These are phyloP conservation scores for Palythoa grandiflora DNA, from an alignment of 92 coral and sea anemone genomes.

Conservation along the genomic window DNA sequence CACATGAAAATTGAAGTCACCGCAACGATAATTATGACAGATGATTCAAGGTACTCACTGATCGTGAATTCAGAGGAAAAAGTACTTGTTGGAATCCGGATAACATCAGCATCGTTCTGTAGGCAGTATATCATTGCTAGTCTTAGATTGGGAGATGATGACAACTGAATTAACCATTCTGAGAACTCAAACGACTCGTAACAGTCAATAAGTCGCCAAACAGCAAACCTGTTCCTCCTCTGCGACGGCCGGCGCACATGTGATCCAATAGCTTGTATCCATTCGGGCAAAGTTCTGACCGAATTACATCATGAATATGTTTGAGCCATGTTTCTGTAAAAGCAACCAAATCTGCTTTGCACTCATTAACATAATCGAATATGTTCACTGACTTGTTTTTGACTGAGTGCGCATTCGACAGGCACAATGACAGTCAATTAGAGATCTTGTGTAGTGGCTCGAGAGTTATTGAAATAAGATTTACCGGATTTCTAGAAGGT, in stretches of 20 bases:
- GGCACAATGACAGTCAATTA: slow-evolving; percentile 56
- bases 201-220: slow-evolving; percentile 54
- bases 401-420: slow-evolving; percentile 59
- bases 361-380: slow-evolving; percentile 54
- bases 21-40: no score
- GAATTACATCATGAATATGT: slow-evolving; percentile 49
- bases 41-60: background rate
- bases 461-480: slow-evolving; percentile 28
- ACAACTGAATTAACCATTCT: slow-evolving; percentile 56
- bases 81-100: slow-evolving; percentile 19
- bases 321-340: slow-evolving; percentile 60
- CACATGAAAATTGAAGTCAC: no score
- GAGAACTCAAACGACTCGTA: slow-evolving; percentile 66
- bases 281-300: slow-evolving; percentile 62
- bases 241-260: slow-evolving; percentile 51
- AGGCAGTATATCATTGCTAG: slow-evolving; percentile 59
- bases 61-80: slow-evolving; percentile 21
- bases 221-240: slow-evolving; percentile 66
- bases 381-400: slow-evolving; percentile 57
- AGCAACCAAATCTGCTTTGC: slow-evolving; percentile 66
- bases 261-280: slow-evolving; percentile 68
- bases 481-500: slow-evolving; percentile 6
- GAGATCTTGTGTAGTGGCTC: slow-evolving; percentile 46
- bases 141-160: slow-evolving; percentile 52
- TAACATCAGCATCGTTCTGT: background rate